Evolutionary conservation across 2,113 vertebrate genomes (phyloP).

Genomic region (Cettia cetti): DNA sequence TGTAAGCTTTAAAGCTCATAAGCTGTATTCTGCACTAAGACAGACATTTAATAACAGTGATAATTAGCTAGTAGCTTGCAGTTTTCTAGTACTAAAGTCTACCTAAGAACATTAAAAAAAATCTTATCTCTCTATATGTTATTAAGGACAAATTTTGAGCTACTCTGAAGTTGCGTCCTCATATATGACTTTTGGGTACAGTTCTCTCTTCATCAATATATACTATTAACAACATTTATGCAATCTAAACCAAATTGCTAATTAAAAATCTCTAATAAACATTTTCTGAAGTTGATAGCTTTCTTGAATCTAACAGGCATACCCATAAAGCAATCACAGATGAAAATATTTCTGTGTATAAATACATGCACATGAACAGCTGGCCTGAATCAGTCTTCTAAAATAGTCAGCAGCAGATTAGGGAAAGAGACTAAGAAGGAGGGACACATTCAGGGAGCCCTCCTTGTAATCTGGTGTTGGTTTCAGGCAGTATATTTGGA

Average conservation of each 20-base stretch:
- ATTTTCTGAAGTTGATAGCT: neutral
- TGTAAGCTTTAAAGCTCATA: constrained; percentile 57
- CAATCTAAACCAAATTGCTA: neutral
- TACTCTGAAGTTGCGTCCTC: neutral
- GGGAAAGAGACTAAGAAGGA: neutral
- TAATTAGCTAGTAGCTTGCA: constrained; percentile 25
- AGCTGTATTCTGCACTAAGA: constrained; percentile 39
- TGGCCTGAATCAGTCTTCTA: neutral
- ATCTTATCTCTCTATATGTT: neutral
- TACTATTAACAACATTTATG: neutral
- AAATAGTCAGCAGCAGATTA: neutral
- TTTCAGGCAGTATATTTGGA: neutral
- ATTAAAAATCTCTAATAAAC: neutral
- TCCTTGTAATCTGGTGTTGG: neutral
- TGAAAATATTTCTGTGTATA: neutral
- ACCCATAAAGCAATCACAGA: neutral
- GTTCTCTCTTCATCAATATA: neutral
- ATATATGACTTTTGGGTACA: neutral
- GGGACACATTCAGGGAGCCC: neutral
- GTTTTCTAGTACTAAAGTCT: neutral
- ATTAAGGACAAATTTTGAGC: neutral
- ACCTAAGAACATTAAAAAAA: neutral
- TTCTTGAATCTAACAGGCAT: neutral
- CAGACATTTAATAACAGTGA: constrained; percentile 18
- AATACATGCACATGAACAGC: neutral